Evolutionary conservation across 2,888 invertebrate species (phyloP).

Genomic region (Ichneumoninae sp.): DNA sequence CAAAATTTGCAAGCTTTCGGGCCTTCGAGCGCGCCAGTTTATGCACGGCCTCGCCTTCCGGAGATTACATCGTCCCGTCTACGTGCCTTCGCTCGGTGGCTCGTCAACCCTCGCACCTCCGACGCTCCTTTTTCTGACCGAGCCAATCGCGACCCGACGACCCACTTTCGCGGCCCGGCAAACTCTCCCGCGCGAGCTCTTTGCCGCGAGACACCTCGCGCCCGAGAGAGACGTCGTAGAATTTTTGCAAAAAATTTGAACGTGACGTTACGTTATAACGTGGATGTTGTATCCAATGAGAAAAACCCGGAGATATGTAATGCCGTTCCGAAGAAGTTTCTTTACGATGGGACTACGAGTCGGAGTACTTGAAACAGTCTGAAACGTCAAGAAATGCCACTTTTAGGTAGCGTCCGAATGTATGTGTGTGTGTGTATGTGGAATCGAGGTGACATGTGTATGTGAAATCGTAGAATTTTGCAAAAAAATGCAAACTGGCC

Average conservation of each 20-base stretch:
- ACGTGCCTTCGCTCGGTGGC: slow-evolving; percentile 6
- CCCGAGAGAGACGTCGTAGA: not conserved
- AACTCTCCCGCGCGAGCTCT: slow-evolving; percentile 18
- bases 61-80: slow-evolving; percentile 6
- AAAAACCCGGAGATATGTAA: not conserved
- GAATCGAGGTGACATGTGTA: too few species aligned
- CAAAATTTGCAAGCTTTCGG: slow-evolving; percentile 12
- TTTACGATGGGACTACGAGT: not conserved
- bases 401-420: too few species aligned
- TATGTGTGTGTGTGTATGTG: too few species aligned
- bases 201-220: not conserved
- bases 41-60: not conserved
- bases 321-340: not conserved
- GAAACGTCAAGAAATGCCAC: too few species aligned
- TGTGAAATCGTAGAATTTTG: slow-evolving; percentile 1
- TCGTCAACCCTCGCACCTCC: slow-evolving; percentile 7
- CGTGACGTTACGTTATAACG: not conserved
- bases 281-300: not conserved
- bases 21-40: not conserved
- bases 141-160: slow-evolving; percentile 72
- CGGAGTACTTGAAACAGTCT: too few species aligned
- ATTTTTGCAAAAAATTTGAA: slow-evolving; percentile 2
- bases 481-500: slow-evolving; percentile 23
- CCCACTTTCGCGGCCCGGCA: slow-evolving; percentile 67
- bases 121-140: slow-evolving; percentile 57